These are phyloP conservation scores for Pristionchus arcanus DNA, from an alignment of 2,888 invertebrate genomes.

Conservation along the genomic window DNA sequence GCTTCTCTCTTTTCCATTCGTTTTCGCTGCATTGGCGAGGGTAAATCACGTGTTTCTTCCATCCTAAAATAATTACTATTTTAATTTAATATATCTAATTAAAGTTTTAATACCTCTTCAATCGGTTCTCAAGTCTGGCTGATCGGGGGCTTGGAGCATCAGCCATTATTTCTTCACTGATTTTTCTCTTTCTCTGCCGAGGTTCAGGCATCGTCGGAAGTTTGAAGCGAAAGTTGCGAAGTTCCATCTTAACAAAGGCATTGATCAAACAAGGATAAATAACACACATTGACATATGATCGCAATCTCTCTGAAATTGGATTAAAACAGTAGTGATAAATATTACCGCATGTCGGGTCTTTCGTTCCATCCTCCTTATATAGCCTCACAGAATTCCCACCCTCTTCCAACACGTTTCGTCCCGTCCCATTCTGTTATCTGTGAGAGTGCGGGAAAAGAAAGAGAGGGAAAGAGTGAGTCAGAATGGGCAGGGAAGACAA, in stretches of 20 bases:
- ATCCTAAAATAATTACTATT: background rate
- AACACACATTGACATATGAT: background rate
- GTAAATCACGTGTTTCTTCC: background rate
- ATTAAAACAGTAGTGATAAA: background rate
- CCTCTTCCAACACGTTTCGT: slow-evolving; percentile 16
- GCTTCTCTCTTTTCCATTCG: background rate
- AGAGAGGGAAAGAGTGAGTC: slow-evolving; percentile 13
- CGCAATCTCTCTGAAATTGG: background rate
- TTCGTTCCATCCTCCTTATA: background rate
- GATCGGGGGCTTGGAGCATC: background rate
- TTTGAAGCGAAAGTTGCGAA: slow-evolving; percentile 29
- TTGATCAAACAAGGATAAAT: no score
- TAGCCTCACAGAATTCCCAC: background rate
- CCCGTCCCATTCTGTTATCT: slow-evolving; percentile 25
- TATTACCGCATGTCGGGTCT: background rate
- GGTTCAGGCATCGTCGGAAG: background rate
- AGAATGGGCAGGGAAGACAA: background rate
- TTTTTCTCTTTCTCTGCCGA: background rate
- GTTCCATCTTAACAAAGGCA: background rate
- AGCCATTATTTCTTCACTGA: background rate
- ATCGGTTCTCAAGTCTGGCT: background rate
- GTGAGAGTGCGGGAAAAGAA: slow-evolving; percentile 16
- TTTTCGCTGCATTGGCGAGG: slow-evolving; percentile 15
- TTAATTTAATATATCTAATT: background rate
- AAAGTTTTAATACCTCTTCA: background rate